These are phyloP conservation scores for Butastur rufipennis DNA, from an alignment of 2,113 vertebrate species.

Conservation along the genomic window DNA sequence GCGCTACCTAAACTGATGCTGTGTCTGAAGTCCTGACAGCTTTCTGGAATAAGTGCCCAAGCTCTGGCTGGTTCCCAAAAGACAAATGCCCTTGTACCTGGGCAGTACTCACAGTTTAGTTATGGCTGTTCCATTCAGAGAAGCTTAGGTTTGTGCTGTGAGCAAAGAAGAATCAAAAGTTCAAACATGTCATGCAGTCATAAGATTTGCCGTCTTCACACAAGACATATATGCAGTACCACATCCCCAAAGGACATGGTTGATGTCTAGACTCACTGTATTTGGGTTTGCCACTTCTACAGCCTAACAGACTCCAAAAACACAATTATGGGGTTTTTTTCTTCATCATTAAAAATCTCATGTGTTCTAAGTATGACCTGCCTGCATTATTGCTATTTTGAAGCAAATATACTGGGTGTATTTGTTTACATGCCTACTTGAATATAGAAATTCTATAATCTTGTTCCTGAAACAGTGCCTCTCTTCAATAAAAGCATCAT, in stretches of 20 bases:
- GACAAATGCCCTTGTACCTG: not conserved
- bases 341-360: not conserved
- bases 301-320: not conserved
- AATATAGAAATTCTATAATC: not conserved
- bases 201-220: not conserved
- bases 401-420: not conserved
- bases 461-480: not conserved
- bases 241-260: not conserved
- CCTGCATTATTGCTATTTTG: not conserved
- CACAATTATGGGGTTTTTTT: fast-evolving
- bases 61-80: not conserved
- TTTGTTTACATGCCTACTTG: not conserved
- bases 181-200: not conserved
- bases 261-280: not conserved
- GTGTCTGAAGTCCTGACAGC: not conserved
- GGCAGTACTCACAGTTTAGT: not conserved
- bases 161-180: not conserved
- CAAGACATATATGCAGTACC: fast-evolving
- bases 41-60: not conserved
- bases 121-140: not conserved
- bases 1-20: not conserved
- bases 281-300: not conserved
- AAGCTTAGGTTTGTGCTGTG: not conserved
- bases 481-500: not conserved
- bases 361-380: not conserved